phyloP scores from a whole-genome alignment of 2,113 vertebrate species.

The Isurus oxyrinchus region DNA sequence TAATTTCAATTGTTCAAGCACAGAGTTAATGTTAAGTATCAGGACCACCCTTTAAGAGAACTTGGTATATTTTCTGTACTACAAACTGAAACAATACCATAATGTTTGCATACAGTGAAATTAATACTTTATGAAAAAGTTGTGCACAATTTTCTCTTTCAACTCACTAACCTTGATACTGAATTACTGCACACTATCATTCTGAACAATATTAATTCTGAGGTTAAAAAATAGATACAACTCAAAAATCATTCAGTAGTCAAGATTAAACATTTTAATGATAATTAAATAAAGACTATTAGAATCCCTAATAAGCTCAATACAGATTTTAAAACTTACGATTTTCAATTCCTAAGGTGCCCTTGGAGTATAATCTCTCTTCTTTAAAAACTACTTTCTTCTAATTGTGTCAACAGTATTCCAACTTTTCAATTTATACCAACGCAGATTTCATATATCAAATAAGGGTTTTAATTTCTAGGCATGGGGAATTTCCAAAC shows the following conservation, averaged over 20 bases:
- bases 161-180: not conserved
- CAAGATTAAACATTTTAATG: conserved; percentile 20
- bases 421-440: conserved; percentile 28
- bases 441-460: not conserved
- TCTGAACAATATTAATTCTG: not conserved
- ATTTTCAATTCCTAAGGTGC: conserved; percentile 3
- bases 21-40: not conserved
- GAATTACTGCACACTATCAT: not conserved
- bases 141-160: not conserved
- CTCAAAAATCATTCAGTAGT: not conserved
- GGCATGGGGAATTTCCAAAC: not conserved
- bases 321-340: not conserved
- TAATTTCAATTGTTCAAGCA: not conserved
- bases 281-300: not conserved
- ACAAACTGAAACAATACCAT: not conserved
- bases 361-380: not conserved
- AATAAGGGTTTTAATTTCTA: not conserved
- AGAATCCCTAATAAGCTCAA: not conserved
- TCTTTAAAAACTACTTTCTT: not conserved
- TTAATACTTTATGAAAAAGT: conserved; percentile 19
- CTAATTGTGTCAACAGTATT: conserved; percentile 13
- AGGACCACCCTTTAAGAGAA: not conserved
- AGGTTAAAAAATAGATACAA: not conserved
- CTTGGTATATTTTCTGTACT: not conserved
- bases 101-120: conserved; percentile 21